Evolutionary conservation across 2,888 invertebrate genomes (phyloP).

Genomic region (Callyntrura guangdongensis): DNA sequence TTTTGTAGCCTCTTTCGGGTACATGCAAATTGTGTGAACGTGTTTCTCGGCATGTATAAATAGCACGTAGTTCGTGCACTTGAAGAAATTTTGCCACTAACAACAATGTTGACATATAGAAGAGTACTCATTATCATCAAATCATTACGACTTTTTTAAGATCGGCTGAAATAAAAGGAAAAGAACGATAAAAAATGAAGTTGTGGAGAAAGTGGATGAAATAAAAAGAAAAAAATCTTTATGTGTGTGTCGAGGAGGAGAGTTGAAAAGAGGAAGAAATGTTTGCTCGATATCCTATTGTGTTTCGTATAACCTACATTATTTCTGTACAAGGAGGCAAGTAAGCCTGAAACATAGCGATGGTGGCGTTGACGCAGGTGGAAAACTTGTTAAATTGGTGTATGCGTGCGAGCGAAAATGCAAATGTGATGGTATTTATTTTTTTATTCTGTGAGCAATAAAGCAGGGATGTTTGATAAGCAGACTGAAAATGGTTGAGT

Average conservation of each 20-base stretch:
- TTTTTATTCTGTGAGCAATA: conserved; percentile 49
- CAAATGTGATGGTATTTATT: conserved; percentile 52
- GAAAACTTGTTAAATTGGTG: conserved; percentile 40
- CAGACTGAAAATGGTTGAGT: neutral
- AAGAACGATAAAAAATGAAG: conserved; percentile 14
- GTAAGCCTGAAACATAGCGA: too few species aligned
- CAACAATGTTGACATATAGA: neutral
- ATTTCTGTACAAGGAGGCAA: too few species aligned
- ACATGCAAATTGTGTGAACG: neutral
- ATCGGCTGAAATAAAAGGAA: neutral
- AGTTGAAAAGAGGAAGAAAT: neutral
- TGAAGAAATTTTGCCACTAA: neutral
- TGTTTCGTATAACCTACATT: too few species aligned
- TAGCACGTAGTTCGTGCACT: neutral
- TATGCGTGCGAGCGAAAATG: conserved; percentile 30
- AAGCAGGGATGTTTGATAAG: neutral
- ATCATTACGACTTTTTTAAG: neutral
- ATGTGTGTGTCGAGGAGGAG: neutral
- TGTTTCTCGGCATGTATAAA: neutral
- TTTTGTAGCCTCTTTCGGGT: too few species aligned
- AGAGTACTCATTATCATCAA: conserved; percentile 15
- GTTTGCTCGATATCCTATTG: neutral
- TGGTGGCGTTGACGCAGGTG: too few species aligned
- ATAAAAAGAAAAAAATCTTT: neutral
- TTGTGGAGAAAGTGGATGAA: conserved; percentile 28